Base-by-base conservation (phyloP, 2,797 vertebrate species). In the Pseudochromis fuscus region DNA sequence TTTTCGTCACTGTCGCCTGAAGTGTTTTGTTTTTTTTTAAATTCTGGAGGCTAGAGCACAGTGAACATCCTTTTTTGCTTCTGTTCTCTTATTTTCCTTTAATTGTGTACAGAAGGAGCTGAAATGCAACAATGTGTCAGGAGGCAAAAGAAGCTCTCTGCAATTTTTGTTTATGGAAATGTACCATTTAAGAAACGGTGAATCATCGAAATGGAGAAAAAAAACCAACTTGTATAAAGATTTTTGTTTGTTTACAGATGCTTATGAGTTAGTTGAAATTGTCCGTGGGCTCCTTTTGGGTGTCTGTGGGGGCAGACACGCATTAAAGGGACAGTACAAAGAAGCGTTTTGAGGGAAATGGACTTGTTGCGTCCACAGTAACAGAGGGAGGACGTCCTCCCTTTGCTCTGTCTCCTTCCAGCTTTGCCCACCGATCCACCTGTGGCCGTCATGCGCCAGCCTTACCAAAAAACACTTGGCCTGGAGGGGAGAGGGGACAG, bases 401-500 rank as follows among this genome's bases (percentile, higher is more conserved):
- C 64, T 68, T 82, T 64, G 75, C 75, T 80, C 67, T 46, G 66
- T 88, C 79, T 75, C 68, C 75, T 65, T 67, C 76, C 68, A 50
- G 78, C 77, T 77, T 81, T 48, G 67, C 70, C 80, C 65, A 76
- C 77, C 62, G 40, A 77, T 77, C 92, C 92, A 87, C 90, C 86
- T 86, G 87, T 87, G 86, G 85, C 91, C 90, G 48, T 87, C 89
- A 84, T 81, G 86, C 66, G 76, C 87, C 91, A 91, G 91, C 92
- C 92, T 94, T 93, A 94, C 88, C 76, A 72, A 89, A 72, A 89
- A 94, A 89, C 83, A 84, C 78, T 81, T 77, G 81, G 91, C 92
- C 87, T 90, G 87, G 87, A 91, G 90, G 85, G 83, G 86, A 84
- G 79, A 77, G 82, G 86, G 82, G 89, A 84, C 73, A 63, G 84